Base-by-base conservation (phyloP, 2,113 vertebrate species). In the Synodontis membranacea region DNA sequence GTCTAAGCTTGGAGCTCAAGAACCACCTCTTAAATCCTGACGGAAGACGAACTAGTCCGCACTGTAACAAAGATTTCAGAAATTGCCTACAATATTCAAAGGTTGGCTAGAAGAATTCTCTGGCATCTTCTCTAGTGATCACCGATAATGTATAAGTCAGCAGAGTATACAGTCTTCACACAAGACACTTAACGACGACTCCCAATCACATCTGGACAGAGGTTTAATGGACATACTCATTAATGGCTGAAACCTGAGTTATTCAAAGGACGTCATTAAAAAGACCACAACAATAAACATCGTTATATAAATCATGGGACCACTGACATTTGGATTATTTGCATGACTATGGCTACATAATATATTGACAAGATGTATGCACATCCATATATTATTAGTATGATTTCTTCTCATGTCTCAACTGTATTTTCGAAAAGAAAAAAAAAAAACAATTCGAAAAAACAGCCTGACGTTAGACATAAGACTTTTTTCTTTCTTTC, bases 181-280 rank as follows among this genome's bases (percentile, higher is more conserved):
- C 91, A 90, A 90, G 60, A 92, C 93, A 92, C 90, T 34, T n/a
- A 14, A 91, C 90, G 88, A 89, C 82, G 91, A 88, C 90, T 92
- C 91, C 90, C 90, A 91, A 91, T 83, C 15, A 83, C 74, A 87
- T 85, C 86, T 84, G 70, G 84, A 86, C 85, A 84, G 88, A 82
- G 80, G 80, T 75, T 58, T 86, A 85, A 87, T 83, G 86, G 79
- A 88, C 74, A 88, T 88, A 86, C 82, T 70, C 17, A 14, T 92
- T 91, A 89, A 95, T 94, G 94, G 92, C 93, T 94, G 91, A 95
- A 95, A 94, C 95, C 95, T 96, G 95, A 96, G 95, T 94, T 96
- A 92, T 95, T 94, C 89, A 91, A 94, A 93, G 92, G 88, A 93
- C 93, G 91, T 90, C 86, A 89, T 94, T 93, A 94, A 92, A 95